Evolutionary conservation across 2,888 invertebrate genomes (phyloP).

Genomic region (Linyphia triangularis): DNA sequence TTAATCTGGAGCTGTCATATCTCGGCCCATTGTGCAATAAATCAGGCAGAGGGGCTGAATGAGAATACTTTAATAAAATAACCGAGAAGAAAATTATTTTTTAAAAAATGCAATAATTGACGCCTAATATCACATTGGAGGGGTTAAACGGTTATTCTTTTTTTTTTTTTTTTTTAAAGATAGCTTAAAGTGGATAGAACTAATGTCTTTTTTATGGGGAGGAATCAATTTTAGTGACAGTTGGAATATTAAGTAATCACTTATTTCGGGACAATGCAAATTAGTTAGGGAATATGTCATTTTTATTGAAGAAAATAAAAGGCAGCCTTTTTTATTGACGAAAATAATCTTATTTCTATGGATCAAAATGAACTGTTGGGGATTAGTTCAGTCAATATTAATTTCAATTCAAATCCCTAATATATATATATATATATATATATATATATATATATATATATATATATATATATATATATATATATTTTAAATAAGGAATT

Average conservation of each 20-base stretch:
- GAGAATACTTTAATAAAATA: slow-evolving; percentile 32
- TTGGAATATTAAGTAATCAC: background rate
- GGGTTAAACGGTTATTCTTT: slow-evolving; percentile 9
- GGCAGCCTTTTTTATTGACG: background rate
- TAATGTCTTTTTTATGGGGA: background rate
- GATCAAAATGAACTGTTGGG: no score
- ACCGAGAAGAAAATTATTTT: slow-evolving; percentile 5
- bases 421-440: no score
- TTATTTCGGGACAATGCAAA: background rate
- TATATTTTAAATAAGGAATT: no score
- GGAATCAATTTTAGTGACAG: slow-evolving; percentile 3
- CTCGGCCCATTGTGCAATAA: slow-evolving; percentile 17
- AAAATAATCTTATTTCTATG: no score
- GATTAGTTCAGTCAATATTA: no score
- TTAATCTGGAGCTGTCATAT: slow-evolving; percentile 53
- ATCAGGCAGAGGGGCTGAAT: slow-evolving; percentile 23
- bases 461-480: no score
- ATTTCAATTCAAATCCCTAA: no score
- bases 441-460: no score
- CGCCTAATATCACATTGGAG: background rate
- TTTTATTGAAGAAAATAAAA: background rate
- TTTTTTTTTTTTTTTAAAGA: background rate
- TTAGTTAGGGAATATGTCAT: background rate
- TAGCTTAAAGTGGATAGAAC: background rate
- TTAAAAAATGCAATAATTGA: slow-evolving; percentile 42